Conservation (phyloP, 2,888 invertebrate species). For the Mythimna ferrago region DNA sequence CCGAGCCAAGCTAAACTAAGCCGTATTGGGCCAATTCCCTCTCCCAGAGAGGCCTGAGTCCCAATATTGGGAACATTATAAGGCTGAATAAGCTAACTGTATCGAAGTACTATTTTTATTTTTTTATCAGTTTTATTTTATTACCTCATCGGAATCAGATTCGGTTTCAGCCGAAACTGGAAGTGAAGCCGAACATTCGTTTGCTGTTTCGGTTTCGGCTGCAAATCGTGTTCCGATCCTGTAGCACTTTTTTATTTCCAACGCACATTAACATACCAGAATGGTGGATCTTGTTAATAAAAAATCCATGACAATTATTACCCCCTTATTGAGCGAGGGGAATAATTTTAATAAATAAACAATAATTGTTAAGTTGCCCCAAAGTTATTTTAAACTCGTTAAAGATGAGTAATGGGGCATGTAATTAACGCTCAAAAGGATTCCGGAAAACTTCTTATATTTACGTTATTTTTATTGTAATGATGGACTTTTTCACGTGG, state of each 20-base stretch:
- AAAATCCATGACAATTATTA: constrained; percentile 5
- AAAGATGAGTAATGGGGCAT: constrained; percentile 16
- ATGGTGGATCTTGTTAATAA: not conserved
- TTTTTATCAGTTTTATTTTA: too few species aligned
- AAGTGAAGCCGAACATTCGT: too few species aligned
- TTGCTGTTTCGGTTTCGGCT: too few species aligned
- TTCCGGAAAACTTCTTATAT: constrained; percentile 21
- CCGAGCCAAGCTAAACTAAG: too few species aligned
- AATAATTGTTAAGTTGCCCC: not conserved
- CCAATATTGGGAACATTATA: too few species aligned
- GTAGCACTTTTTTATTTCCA: not conserved
- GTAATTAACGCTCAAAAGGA: constrained; percentile 28
- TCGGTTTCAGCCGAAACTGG: too few species aligned
- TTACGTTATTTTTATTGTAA: constrained; percentile 16
- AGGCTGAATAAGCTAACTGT: too few species aligned
- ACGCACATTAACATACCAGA: not conserved
- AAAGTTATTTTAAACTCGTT: constrained; percentile 9
- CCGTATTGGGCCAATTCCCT: too few species aligned
- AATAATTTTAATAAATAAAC: constrained; percentile 8
- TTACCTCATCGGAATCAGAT: too few species aligned
- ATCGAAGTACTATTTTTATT: too few species aligned
- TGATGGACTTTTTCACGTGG: not conserved
- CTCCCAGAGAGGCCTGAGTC: too few species aligned
- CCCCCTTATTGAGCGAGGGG: constrained; percentile 1
- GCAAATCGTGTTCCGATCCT: too few species aligned